Evolutionary conservation across 2,888 invertebrate genomes (phyloP).

Genomic region (Abscondita cerata): DNA sequence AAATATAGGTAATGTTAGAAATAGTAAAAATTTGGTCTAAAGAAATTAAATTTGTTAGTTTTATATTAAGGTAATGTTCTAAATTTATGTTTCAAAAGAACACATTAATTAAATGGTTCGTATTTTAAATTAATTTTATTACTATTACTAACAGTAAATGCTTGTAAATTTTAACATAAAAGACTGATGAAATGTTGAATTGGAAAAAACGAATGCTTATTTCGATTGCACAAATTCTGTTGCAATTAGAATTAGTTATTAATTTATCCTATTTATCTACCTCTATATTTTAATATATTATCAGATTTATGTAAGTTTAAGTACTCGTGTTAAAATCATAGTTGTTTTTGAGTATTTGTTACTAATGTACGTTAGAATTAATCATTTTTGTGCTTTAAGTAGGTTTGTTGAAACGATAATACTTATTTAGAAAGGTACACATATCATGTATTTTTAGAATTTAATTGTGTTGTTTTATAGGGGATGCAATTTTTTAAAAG

Average conservation of each 20-base stretch:
- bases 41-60: slow-evolving; percentile 20
- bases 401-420: slow-evolving; percentile 26
- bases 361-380: slow-evolving; percentile 25
- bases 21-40: slow-evolving; percentile 18
- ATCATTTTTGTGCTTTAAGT: slow-evolving; percentile 18
- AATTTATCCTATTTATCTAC: slow-evolving; percentile 35
- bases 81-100: slow-evolving; percentile 21
- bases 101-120: slow-evolving; percentile 9
- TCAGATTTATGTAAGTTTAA: slow-evolving; percentile 23
- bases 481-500: too few species aligned
- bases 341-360: slow-evolving; percentile 22
- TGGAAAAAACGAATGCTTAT: slow-evolving; percentile 15
- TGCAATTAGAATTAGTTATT: slow-evolving; percentile 16
- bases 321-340: slow-evolving; percentile 10
- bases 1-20: slow-evolving; percentile 10
- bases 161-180: slow-evolving; percentile 26
- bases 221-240: slow-evolving; percentile 20
- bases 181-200: slow-evolving; percentile 32
- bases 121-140: slow-evolving; percentile 30
- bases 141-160: slow-evolving; percentile 20
- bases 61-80: slow-evolving; percentile 25
- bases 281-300: slow-evolving; percentile 30
- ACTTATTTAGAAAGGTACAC: slow-evolving; percentile 27
- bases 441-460: slow-evolving; percentile 29
- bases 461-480: background rate